Base-by-base conservation (phyloP, 2,888 invertebrate genomes). In the Trachelus tabidus region DNA sequence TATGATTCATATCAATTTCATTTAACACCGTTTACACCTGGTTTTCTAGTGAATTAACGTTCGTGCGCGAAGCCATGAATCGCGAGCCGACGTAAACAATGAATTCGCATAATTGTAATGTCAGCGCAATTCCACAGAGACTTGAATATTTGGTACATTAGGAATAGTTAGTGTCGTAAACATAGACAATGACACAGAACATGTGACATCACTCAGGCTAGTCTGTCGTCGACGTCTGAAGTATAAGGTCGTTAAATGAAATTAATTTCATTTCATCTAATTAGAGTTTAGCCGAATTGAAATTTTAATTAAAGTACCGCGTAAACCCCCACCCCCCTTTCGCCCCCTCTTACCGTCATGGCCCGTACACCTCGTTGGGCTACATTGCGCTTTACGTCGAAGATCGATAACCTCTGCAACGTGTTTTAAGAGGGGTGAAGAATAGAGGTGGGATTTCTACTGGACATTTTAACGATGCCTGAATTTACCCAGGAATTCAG, bases 271-370 rank as follows among this genome's bases (percentile, higher is more conserved):
- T 34, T 34, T 23, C 68, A 15, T n/a, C 12, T 33, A 68, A 76
- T 56, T 68, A 34, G 34, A 33, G 69, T 73, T 73, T 33, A 68
- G 69, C 76, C 33, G 76, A 71, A 79, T 76, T 73, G 31, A 79
- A 76, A 34, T 76, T 69, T 73, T 69, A 40, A 74, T 68, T 75
- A 68, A 77, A 79, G 56, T 23, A 56, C 56, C 23, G 56, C 56
- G 40, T 40, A 40, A 40, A 6, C 40, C 40, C 37, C 12, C 40
- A 4, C 40, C 6, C 6, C 9, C 2, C 2, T 2, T 9, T 56
- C 56, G 0, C 23, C 56, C 56, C 56, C 56, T 9, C 56, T 56
- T 56, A 2, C 56, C 56, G 23, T 23, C 23, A 23, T 23, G 56
- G 1, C 56, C 23, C 40, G 15, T 56, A 56, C 56, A 56, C 56